A percentile compares a stretch with the other conserved stretches of the same genome.
These are phyloP conservation scores for Rhogogaster chlorosoma DNA, from an alignment of 2,888 invertebrate species.

Conservation along the genomic window DNA sequence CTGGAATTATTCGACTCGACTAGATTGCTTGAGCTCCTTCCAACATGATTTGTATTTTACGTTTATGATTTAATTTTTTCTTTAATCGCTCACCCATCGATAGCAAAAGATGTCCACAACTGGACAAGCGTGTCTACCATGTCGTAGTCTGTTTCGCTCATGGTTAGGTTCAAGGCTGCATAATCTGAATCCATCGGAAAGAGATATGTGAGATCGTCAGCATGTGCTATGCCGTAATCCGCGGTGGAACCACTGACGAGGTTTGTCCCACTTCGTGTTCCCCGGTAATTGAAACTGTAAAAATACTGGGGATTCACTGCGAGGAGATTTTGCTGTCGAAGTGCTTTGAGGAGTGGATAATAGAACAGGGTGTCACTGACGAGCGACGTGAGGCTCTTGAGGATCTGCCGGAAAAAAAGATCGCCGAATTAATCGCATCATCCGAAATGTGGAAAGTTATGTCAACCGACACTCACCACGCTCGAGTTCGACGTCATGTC, in stretches of 20 bases:
- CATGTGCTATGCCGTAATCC: not conserved
- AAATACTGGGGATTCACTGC: not conserved
- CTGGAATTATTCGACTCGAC: too few species aligned
- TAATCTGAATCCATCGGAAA: not conserved
- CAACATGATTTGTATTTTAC: too few species aligned
- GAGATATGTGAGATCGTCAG: not conserved
- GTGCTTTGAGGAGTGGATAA: too few species aligned
- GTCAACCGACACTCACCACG: too few species aligned
- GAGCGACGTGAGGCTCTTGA: too few species aligned
- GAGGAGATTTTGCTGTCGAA: not conserved
- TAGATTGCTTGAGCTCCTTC: too few species aligned
- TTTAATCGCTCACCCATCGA: constrained; percentile 1
- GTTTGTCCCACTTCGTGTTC: not conserved
- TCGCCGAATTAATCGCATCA: too few species aligned
- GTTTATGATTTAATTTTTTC: too few species aligned
- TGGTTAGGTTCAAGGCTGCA: not conserved
- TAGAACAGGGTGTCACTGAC: too few species aligned
- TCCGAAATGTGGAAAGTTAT: too few species aligned
- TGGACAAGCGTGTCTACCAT: not conserved
- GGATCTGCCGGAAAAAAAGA: too few species aligned
- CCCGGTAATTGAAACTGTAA: not conserved
- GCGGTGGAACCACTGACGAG: not conserved
- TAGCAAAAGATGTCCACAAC: not conserved
- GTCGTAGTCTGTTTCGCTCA: not conserved
- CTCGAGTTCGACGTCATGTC: too few species aligned